These are phyloP conservation scores for Drosophila planitibia DNA, from an alignment of 2,888 invertebrate species.

Conservation along the genomic window DNA sequence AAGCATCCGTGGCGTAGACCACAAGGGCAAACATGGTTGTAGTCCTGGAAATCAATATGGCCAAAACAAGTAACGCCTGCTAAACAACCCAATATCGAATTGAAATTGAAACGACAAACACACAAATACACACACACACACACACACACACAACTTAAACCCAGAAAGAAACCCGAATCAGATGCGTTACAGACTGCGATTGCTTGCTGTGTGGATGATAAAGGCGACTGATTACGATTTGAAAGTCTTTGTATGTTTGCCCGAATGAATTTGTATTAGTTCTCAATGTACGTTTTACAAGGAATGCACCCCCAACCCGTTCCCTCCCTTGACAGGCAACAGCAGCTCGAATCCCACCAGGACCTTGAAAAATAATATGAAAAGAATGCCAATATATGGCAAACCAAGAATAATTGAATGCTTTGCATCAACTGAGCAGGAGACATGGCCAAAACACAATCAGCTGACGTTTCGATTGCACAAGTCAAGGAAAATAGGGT, in stretches of 20 bases:
- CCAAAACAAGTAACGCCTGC: conserved; percentile 36
- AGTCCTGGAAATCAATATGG: conserved; percentile 40
- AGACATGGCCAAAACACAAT: conserved; percentile 25
- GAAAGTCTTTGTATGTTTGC: conserved; percentile 54
- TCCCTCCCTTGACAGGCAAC: neutral
- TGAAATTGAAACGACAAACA: conserved; percentile 62
- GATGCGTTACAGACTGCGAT: conserved; percentile 10
- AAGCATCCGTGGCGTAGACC: conserved; percentile 34
- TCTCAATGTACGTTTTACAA: conserved; percentile 14
- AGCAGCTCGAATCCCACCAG: neutral
- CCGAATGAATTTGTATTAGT: conserved; percentile 59
- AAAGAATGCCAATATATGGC: conserved; percentile 26
- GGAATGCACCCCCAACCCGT: neutral
- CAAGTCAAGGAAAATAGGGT: conserved; percentile 1
- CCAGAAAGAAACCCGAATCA: conserved; percentile 26
- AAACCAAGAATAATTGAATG: conserved; percentile 32
- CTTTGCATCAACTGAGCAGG: conserved; percentile 25
- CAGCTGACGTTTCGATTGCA: conserved; percentile 27
- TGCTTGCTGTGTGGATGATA: conserved; percentile 28
- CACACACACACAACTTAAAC: neutral
- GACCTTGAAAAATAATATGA: conserved; percentile 24
- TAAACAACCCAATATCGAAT: conserved; percentile 62
- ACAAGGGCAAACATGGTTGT: conserved; percentile 18
- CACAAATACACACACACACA: conserved; percentile 12
- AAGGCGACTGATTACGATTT: conserved; percentile 61